phyloP scores from a whole-genome alignment of 2,888 invertebrate genomes.

The Oligia strigilis region DNA sequence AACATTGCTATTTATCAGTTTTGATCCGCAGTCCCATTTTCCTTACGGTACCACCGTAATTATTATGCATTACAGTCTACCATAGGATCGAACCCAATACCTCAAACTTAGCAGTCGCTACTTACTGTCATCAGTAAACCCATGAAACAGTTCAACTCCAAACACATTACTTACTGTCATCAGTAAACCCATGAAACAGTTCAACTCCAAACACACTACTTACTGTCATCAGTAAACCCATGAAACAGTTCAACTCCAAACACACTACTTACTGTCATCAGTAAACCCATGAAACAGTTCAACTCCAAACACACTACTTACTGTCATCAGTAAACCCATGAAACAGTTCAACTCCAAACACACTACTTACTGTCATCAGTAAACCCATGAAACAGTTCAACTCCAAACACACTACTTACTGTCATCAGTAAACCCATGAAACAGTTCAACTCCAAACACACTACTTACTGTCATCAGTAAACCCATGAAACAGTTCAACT shows the following conservation, averaged over 20 bases:
- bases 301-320: slow-evolving; percentile 36
- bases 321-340: too few species aligned
- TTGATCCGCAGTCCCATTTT: not conserved
- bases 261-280: slow-evolving; percentile 44
- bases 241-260: slow-evolving; percentile 10
- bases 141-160: not conserved
- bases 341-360: slow-evolving; percentile 11
- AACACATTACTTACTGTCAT: slow-evolving; percentile 46
- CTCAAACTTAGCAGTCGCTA: not conserved
- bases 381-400: too few species aligned
- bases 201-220: slow-evolving; percentile 32
- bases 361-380: not conserved
- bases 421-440: not conserved
- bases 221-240: too few species aligned
- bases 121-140: not conserved
- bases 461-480: not conserved
- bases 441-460: too few species aligned
- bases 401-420: too few species aligned
- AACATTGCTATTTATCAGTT: not conserved
- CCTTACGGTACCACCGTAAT: too few species aligned
- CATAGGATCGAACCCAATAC: not conserved
- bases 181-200: too few species aligned
- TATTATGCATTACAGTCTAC: too few species aligned
- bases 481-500: too few species aligned
- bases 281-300: too few species aligned